Evolutionary conservation across 1,140 invertebrate genomes (phyloP), one percentile per base, ranked within the genome.

Genomic region (Metopolophium dirhodum): DNA sequence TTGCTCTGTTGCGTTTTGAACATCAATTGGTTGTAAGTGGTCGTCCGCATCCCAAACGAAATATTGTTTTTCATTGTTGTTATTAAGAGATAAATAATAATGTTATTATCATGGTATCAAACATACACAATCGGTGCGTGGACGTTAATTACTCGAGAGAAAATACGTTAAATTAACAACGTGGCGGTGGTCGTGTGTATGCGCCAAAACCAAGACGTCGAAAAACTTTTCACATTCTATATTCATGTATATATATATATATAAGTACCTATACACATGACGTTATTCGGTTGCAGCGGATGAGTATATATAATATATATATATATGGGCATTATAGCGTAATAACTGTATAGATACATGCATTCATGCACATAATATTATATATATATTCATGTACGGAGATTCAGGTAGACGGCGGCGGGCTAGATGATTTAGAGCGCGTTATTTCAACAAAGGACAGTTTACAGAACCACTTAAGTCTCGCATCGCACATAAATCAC

Each of bases 381-480:
- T 45, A 23, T 23, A 83, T 41, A 30, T 35, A 35, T 51, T 37
- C 20, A 22, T 26, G 22, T 54, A 88, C 3, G 37, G 11, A 23
- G 26, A 68, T 91, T 83, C n/a, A 82, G 77, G 91, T 92, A 92
- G 77, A 82, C 47, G 45, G n/a, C n/a, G 68, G 91, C 47, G 82
- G 47, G 35, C 91, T 85, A 92, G 91, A 85, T 92, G 82, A 85
- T 85, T 92, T 92, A 92, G 82, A 92, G 91, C 91, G 49, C 82
- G 47, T 85, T 92, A 85, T 51, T 92, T 85, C 77, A 85, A 92
- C 91, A 92, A 92, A 92, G 91, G 91, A 92, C 91, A 92, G 91
- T 92, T 92, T 92, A 85, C 77, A 85, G 91, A 85, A 92, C 91
- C 91, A 92, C 77, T 85, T 92, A 92, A 92, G 77, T 51, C 91